Evolutionary conservation across 1,140 invertebrate species (phyloP), one percentile per base, ranked within the genome.

Genomic region (Apis laboriosa): DNA sequence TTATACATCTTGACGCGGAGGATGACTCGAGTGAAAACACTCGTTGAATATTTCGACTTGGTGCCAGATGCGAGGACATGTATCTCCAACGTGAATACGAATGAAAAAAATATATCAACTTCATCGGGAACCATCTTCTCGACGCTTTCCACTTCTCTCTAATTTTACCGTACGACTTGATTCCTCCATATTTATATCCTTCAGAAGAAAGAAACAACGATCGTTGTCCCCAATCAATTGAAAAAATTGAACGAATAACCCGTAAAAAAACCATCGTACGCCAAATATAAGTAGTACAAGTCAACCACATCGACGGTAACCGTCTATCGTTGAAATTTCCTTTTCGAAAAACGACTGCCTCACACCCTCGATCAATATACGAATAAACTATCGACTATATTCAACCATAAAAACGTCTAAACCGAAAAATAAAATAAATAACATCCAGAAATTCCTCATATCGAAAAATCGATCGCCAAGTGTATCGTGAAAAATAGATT

Each of bases 1-100:
- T 53, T 49, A 28, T 51, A 43, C 34, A n/a, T 24, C 2, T 49
- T 12, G 34, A 49, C 63, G 28, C 53, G 15, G 24, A 11, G 79
- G 72, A 81, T 76, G 73, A 67, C 24, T 58, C 72, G 63, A 49
- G 58, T n/a, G 79, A 49, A 76, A 19, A 66, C 61, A 75, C 43
- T 51, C 79, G 61, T 80, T 66, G 79, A 76, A 81, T 81, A 81
- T 81, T 76, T 81, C 55, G 61, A n/a, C 17, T n/a, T n/a, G 34
- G 34, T 34, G 61, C 2, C 53, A 19, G 49, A 7, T 19, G 21
- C 17, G 15, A 55, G n/a, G 19, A 66, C 61, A 66, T 12, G 4
- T 17, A 9, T 12, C 24, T 17, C 13, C n/a, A 17, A n/a, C 19
- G 43, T 34, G 34, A n/a, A 81, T 49, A 28, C 43, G 55, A 67